Conservation (phyloP, 2,888 invertebrate species). For the Aelia acuminata region DNA sequence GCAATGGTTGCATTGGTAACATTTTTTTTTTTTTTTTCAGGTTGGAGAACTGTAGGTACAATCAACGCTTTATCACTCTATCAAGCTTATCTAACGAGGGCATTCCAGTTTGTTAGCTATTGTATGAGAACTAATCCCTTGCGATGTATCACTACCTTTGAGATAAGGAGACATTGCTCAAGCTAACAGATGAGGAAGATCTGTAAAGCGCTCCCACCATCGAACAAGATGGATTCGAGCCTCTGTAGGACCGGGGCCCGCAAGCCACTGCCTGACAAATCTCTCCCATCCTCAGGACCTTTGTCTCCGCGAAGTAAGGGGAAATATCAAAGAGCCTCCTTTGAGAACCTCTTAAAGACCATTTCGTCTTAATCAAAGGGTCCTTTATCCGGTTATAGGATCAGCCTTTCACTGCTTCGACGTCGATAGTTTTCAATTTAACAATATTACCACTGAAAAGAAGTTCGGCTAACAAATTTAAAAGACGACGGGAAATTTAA, state of each 20-base stretch:
- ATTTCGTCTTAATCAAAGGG: slow-evolving; percentile 36
- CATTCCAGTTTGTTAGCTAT: too few relatives aligned
- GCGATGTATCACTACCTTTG: background rate
- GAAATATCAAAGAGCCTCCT: slow-evolving; percentile 47
- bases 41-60: too few relatives aligned
- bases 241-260: background rate
- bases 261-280: slow-evolving; percentile 32
- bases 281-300: slow-evolving; percentile 11
- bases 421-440: slow-evolving; percentile 21
- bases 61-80: too few relatives aligned
- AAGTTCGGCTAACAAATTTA: background rate
- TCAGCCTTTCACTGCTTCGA: background rate
- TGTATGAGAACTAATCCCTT: background rate
- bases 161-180: background rate
- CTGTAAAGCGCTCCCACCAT: background rate
- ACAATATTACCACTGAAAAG: background rate
- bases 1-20: too few relatives aligned
- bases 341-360: slow-evolving; percentile 39
- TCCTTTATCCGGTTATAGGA: slow-evolving; percentile 44
- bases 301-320: slow-evolving; percentile 23
- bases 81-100: too few relatives aligned
- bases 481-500: background rate
- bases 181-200: background rate
- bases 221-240: background rate
- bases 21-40: too few relatives aligned